These are phyloP conservation scores for Cyrtodaria siliqua DNA, from an alignment of 2,888 invertebrate genomes.

Conservation along the genomic window DNA sequence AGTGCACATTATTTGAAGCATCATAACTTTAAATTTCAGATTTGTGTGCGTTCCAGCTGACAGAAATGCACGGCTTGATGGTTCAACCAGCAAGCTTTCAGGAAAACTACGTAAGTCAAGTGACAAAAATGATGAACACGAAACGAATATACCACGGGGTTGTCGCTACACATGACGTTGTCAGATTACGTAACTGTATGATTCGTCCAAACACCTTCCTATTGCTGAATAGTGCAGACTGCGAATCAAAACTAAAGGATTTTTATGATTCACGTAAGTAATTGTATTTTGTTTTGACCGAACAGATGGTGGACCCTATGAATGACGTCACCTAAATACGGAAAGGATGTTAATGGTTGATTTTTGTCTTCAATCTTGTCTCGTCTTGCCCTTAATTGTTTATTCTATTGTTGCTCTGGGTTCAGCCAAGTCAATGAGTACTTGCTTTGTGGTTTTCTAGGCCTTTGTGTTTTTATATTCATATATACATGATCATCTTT, in stretches of 20 bases:
- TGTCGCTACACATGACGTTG: constrained; percentile 35
- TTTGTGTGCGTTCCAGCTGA: constrained; percentile 51
- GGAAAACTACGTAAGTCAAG: constrained; percentile 39
- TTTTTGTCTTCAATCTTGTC: no score
- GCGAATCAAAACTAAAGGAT: constrained; percentile 22
- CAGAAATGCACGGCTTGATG: constrained; percentile 51
- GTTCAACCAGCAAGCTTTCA: constrained; percentile 26
- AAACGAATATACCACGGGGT: constrained; percentile 51
- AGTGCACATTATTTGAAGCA: no score
- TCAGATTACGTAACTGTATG: constrained; percentile 38
- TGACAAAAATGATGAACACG: constrained; percentile 35
- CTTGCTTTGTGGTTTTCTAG: no score
- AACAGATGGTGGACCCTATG: no score
- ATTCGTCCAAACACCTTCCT: constrained; percentile 52
- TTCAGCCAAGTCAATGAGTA: no score
- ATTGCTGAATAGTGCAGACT: constrained; percentile 47
- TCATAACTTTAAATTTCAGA: constrained; percentile 20
- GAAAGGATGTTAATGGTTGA: no score
- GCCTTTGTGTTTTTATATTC: no score
- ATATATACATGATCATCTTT: no score
- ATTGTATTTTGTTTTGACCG: no score
- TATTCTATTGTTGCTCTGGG: no score
- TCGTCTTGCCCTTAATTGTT: no score
- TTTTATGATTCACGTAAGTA: constrained; percentile 57
- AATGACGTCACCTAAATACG: no score